Conservation (phyloP, 1,140 invertebrate species). For the Drosophila suzukii region DNA sequence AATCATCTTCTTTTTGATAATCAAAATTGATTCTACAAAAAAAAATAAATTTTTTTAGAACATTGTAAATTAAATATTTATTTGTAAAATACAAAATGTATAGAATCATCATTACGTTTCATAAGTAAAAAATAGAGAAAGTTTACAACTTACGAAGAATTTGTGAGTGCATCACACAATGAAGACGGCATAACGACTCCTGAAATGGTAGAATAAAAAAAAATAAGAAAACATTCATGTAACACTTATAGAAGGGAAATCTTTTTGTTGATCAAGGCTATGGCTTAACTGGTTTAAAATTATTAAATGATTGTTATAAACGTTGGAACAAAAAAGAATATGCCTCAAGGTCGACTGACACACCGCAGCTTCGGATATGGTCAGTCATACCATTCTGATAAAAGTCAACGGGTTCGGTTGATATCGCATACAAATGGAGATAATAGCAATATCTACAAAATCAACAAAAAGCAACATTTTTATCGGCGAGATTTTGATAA, state of each 20-base stretch:
- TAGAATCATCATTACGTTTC: too few relatives aligned
- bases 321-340: neutral
- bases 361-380: neutral
- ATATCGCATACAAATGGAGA: too few relatives aligned
- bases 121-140: too few relatives aligned
- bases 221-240: conserved; percentile 1
- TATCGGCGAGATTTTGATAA: too few relatives aligned
- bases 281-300: neutral
- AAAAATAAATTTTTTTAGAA: conserved; percentile 15
- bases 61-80: neutral
- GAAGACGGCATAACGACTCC: conserved; percentile 71
- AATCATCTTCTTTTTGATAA: conserved; percentile 56
- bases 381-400: too few relatives aligned
- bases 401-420: too few relatives aligned
- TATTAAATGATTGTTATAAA: neutral
- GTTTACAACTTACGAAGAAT: conserved; percentile 52
- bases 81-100: too few relatives aligned
- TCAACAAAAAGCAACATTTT: too few relatives aligned
- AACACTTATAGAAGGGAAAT: neutral
- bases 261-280: neutral
- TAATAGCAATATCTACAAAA: too few relatives aligned
- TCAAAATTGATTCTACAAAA: conserved; percentile 44
- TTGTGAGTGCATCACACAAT: conserved; percentile 42
- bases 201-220: conserved; percentile 51
- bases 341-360: neutral